A percentile compares a stretch with the other conserved stretches of the same genome.
Conservation (phyloP, 2,113 vertebrate genomes). For the Pithys albifrons region DNA sequence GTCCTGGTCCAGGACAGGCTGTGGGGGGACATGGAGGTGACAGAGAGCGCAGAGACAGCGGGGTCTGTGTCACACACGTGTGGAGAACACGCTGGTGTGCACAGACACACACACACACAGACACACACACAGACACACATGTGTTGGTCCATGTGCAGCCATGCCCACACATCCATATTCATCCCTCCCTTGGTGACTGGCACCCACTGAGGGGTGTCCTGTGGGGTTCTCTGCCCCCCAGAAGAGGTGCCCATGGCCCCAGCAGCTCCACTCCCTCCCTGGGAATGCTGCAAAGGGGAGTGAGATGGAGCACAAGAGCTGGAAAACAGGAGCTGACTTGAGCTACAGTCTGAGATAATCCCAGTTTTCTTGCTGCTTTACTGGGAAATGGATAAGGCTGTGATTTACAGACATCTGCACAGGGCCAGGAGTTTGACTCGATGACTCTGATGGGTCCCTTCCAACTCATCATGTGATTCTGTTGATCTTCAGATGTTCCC, state of each 20-base stretch:
- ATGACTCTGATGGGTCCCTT: background rate
- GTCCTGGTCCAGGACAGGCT: background rate
- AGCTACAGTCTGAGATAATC: background rate
- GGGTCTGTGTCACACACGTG: fast-evolving
- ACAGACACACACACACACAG: fast-evolving
- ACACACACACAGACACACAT: fast-evolving
- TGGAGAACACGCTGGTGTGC: too few relatives aligned
- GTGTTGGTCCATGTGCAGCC: fast-evolving
- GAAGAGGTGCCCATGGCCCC: fast-evolving
- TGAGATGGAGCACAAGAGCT: background rate
- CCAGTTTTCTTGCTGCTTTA: background rate
- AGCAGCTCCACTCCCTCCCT: background rate
- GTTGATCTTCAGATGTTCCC: background rate
- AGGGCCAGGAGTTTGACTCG: background rate
- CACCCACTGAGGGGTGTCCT: fast-evolving
- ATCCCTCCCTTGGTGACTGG: background rate
- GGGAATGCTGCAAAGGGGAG: background rate
- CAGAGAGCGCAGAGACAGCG: fast-evolving
- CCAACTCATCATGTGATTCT: background rate
- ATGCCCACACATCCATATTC: fast-evolving
- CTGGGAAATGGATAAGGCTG: background rate
- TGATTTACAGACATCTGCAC: background rate
- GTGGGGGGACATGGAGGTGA: background rate
- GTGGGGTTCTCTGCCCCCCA: background rate
- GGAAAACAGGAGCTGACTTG: fast-evolving